phyloP scores from a whole-genome alignment of 1,140 invertebrate genomes.

The Heliconius melpomene region DNA sequence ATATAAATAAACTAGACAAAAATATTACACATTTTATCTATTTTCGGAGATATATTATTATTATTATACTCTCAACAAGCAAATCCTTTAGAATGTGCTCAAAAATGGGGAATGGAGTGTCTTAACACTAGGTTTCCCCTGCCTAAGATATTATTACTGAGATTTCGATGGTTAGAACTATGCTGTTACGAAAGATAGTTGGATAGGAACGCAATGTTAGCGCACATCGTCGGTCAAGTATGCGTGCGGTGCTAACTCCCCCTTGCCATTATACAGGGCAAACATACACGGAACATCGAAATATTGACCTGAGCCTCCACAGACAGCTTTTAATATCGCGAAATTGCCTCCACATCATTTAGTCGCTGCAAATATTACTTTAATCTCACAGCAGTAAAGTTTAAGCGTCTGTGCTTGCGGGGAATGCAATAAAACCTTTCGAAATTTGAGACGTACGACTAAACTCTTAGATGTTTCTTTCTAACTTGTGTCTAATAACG shows the following conservation, averaged over 20 bases:
- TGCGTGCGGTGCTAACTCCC: conserved; percentile 70
- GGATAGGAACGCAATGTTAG: conserved; percentile 67
- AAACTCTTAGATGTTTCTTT: conserved; percentile 71
- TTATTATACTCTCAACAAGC: too few relatives aligned
- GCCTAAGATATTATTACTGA: not conserved
- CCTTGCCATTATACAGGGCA: conserved; percentile 63
- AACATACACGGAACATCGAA: conserved; percentile 67
- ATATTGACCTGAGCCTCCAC: conserved; percentile 72
- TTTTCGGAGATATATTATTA: too few relatives aligned
- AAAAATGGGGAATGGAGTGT: too few relatives aligned
- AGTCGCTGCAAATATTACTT: conserved; percentile 79
- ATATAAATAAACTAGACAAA: not conserved
- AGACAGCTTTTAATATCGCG: conserved; percentile 76
- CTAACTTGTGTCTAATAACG: conserved; percentile 64
- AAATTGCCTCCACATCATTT: conserved; percentile 79
- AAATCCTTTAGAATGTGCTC: too few relatives aligned
- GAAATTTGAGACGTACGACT: conserved; percentile 72
- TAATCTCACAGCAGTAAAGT: conserved; percentile 79
- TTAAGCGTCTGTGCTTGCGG: conserved; percentile 78
- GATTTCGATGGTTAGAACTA: conserved; percentile 42
- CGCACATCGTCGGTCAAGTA: conserved; percentile 65
- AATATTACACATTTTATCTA: not conserved
- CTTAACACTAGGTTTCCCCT: too few relatives aligned
- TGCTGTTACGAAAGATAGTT: conserved; percentile 62
- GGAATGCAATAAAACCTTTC: conserved; percentile 80